Percentiles rank a stretch among this genome's conserved stretches.
Conservation (phyloP, 2,113 vertebrate species). For the Phoenicopterus ruber region DNA sequence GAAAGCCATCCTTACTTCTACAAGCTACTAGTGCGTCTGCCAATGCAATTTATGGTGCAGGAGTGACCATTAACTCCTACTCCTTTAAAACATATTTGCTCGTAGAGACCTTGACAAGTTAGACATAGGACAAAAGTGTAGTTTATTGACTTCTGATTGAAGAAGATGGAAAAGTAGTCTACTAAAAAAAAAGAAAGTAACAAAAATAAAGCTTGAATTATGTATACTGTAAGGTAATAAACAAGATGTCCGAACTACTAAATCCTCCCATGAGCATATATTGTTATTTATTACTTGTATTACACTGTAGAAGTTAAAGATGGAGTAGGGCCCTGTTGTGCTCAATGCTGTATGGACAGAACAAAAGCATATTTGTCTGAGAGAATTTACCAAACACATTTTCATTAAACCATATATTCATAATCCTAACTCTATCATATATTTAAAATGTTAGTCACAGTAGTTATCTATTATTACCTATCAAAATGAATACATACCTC, state of each 20-base stretch:
- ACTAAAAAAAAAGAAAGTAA: conserved; percentile 38
- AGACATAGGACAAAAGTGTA: conserved; percentile 67
- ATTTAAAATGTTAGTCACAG: neutral
- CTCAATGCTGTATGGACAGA: neutral
- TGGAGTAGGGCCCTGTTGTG: neutral
- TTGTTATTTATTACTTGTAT: conserved; percentile 47
- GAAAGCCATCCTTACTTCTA: conserved; percentile 73
- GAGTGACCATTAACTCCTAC: conserved; percentile 73
- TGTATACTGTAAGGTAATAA: conserved; percentile 52
- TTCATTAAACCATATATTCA: neutral
- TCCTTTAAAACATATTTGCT: conserved; percentile 73
- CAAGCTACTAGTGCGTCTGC: conserved; percentile 65
- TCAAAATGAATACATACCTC: neutral
- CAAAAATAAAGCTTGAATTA: conserved; percentile 69
- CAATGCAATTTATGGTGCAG: conserved; percentile 69
- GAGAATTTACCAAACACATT: neutral
- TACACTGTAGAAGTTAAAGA: neutral
- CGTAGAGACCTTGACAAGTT: conserved; percentile 73
- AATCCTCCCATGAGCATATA: conserved; percentile 26
- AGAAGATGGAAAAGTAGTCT: conserved; percentile 71
- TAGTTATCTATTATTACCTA: neutral
- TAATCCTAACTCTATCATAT: neutral
- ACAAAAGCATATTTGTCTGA: conserved; percentile 20
- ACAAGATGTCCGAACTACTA: conserved; percentile 45
- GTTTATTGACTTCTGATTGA: conserved; percentile 73